Base-by-base conservation (phyloP, 2,797 vertebrate species). In the Chiloscyllium punctatum region DNA sequence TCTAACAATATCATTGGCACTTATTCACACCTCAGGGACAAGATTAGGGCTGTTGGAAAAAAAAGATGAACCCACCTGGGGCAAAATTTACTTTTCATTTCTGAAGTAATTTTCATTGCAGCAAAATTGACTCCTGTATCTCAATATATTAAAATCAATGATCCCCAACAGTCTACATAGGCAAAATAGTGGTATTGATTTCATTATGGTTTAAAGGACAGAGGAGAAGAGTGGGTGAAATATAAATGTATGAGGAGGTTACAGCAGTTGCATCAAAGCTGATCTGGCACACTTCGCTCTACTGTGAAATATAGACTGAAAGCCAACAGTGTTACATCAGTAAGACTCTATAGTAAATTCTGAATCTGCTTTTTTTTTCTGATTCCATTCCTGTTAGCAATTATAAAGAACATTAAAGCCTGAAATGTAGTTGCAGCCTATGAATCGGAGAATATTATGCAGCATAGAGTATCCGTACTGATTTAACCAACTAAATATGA, bases 401-500 rank as follows among this genome's bases (percentile, higher is more conserved):
- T 92, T 92, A 92, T 92, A 92, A 95, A 77, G 72, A 77, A 77
- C 48, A 57, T 95, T 53, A 74, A 74, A 95, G 13, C 71, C 51
- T 95, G 69, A 95, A 95, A 95, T 74, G 25, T 95, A 74, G 48
- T 15, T 77, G 42, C n/a, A 77, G 25, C 71, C 68, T 53, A 33
- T 74, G 94, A 94, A 94, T 74, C 25, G 30, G 27, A 23, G 42
- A 1, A 94, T 77, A 33, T 53, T 77, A 77, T 57, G 94, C 30
- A 95, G 42, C 72, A 77, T 77, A n/a, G 71, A 74, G 94, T 53
- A 53, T 72, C 94, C 33, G 33, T 57, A n/a, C 94, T 95, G 48
- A 53, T 95, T 77, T 53, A 95, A 95, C 94, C 94, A 77, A 69
- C 90, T 69, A 92, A 92, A 95, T 95, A 30, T 53, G 51, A 74